Percentiles rank a stretch among this genome's conserved stretches.
phyloP scores from a whole-genome alignment of 2,888 invertebrate species.

The Tethea ocularis region DNA sequence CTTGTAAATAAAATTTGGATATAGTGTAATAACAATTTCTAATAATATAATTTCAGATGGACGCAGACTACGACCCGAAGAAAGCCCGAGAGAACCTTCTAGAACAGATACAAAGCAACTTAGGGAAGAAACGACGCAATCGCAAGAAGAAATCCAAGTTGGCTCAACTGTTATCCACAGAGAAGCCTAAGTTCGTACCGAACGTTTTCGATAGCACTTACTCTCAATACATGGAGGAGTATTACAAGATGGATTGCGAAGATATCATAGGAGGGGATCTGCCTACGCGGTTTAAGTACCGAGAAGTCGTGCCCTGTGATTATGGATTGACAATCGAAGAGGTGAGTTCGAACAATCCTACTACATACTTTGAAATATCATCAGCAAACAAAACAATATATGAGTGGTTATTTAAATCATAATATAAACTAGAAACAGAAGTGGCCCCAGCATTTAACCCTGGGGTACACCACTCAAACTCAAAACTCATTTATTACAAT shows the following conservation, averaged over 20 bases:
- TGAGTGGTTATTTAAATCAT: too few species aligned
- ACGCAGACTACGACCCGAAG: conserved; percentile 91
- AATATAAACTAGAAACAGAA: too few species aligned
- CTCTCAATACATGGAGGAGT: conserved; percentile 96
- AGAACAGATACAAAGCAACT: conserved; percentile 79
- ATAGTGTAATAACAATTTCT: too few species aligned
- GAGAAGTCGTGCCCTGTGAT: conserved; percentile 93
- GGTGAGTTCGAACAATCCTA: too few species aligned
- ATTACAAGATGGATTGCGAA: conserved; percentile 97
- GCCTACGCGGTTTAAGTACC: conserved; percentile 96
- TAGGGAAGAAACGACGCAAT: conserved; percentile 84
- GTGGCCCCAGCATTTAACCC: too few species aligned
- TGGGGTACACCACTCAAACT: too few species aligned
- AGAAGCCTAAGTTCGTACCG: conserved; percentile 95
- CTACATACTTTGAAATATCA: too few species aligned
- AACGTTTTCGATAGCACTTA: conserved; percentile 87
- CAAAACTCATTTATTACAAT: too few species aligned
- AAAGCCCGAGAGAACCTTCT: conserved; percentile 76
- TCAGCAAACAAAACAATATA: too few species aligned
- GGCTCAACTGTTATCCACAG: conserved; percentile 87
- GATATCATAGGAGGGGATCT: conserved; percentile 96
- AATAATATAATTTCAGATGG: conserved; percentile 86
- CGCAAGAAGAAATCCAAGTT: conserved; percentile 89
- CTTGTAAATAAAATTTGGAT: too few species aligned
- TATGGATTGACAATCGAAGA: conserved; percentile 96